Conservation (phyloP, 37 sponge, comb jelly and placozoan species). For the Beroe forskalii region DNA sequence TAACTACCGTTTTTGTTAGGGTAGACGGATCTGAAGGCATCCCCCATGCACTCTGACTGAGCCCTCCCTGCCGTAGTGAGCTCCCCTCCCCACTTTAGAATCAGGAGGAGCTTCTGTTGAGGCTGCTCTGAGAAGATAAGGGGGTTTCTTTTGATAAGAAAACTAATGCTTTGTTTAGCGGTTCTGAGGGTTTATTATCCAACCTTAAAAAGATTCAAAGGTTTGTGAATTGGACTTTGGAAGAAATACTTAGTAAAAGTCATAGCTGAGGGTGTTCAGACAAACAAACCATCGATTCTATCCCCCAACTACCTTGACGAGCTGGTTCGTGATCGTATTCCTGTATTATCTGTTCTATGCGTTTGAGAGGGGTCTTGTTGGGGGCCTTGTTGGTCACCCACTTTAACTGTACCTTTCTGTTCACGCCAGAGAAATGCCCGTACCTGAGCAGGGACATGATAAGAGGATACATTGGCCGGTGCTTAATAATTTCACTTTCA, state of each 20-base stretch:
- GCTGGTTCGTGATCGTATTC: conserved; percentile 16
- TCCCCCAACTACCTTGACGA: not conserved
- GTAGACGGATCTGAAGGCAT: conserved; percentile 84
- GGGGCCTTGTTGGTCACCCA: conserved; percentile 62
- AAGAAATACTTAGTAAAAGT: too few species aligned
- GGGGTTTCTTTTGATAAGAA: not conserved
- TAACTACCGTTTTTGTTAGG: conserved; percentile 87
- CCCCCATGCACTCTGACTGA: conserved; percentile 85
- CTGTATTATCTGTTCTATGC: conserved; percentile 48
- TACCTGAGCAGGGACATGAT: conserved; percentile 4
- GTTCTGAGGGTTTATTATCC: too few species aligned
- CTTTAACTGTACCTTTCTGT: conserved; percentile 67
- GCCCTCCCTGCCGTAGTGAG: conserved; percentile 78
- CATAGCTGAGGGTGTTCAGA: too few species aligned
- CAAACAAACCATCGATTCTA: too few species aligned
- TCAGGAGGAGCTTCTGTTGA: conserved; percentile 75
- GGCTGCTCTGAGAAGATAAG: conserved; percentile 2
- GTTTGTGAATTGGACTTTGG: too few species aligned
- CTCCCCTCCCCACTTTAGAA: conserved; percentile 96
- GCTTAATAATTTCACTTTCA: not conserved
- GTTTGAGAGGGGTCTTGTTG: conserved; percentile 49
- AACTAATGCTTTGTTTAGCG: not conserved
- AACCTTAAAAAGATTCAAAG: too few species aligned
- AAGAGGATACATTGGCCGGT: too few species aligned
- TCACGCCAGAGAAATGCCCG: conserved; percentile 66